A percentile compares a stretch with the other conserved stretches of the same genome.
Conservation (phyloP, 2,113 vertebrate species). For the Zootoca vivipara region DNA sequence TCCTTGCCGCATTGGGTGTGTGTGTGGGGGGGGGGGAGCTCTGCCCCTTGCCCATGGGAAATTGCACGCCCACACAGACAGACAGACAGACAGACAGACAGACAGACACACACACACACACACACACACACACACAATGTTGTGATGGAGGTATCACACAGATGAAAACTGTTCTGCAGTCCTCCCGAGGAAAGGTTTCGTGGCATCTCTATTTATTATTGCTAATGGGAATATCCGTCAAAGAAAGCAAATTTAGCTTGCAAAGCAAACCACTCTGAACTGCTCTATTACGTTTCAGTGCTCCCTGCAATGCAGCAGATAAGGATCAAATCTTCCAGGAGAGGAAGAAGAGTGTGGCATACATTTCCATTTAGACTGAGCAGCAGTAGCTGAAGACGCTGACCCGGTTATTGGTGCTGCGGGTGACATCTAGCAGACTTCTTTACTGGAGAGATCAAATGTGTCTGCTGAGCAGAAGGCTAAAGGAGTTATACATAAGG, state of each 20-base stretch:
- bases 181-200: background rate
- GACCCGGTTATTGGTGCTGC: background rate
- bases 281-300: background rate
- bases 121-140: background rate
- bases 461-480: fast-evolving
- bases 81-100: no score
- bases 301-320: background rate
- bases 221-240: background rate
- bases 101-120: no score
- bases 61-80: background rate
- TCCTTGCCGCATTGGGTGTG: no score
- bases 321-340: background rate
- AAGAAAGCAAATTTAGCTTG: constrained; percentile 26
- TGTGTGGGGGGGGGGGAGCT: no score
- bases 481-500: background rate
- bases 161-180: background rate
- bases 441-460: background rate
- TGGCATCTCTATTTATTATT: background rate
- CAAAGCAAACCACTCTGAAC: constrained; percentile 11
- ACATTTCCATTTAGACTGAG: background rate
- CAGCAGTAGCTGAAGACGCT: background rate
- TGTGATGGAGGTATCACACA: background rate
- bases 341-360: background rate
- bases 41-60: background rate
- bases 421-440: background rate